Evolutionary conservation across 2,888 invertebrate species (phyloP), one percentile per base, ranked within the genome.

Genomic region (Pasiphila rectangulata): DNA sequence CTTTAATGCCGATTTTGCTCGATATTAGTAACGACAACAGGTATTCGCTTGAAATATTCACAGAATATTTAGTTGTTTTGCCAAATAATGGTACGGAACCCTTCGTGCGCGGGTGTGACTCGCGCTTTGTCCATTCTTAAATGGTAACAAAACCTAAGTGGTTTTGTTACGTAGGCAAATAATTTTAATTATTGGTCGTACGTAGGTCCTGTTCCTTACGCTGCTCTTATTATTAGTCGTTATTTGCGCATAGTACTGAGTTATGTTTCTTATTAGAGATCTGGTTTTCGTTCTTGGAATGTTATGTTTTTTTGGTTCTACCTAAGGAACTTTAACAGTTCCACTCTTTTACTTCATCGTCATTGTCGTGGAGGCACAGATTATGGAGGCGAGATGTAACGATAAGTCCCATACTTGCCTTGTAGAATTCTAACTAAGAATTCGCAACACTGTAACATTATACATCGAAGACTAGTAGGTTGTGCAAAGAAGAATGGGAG

Each of bases 341-440:
- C 37, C 9, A 25, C 25, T 38, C 29, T 39, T 13, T 29, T 27
- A 20, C 20, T 39, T 29, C 39, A 20, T 30, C 21, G 29, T 30
- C 29, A 30, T 39, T 30, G 20, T 10, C 10, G 12, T 37, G 25
- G 3, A 29, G 29, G n/a, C n/a, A n/a, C n/a, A n/a, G n/a, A n/a
- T n/a, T n/a, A n/a, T n/a, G n/a, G n/a, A n/a, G n/a, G 17, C 17
- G 17, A 17, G 16, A 17, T 9, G 30, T 16, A 32, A 30, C 16
- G 10, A 30, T 17, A 9, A 4, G n/a, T 29, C 7, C 12, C n/a
- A 16, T 7, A 15, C 2, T 5, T n/a, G n/a, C n/a, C n/a, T n/a
- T n/a, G n/a, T n/a, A n/a, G n/a, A n/a, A n/a, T n/a, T n/a, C n/a
- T n/a, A 10, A 32, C 1, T 32, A 19, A 16, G 32, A 17, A 2